Base-by-base conservation (phyloP, 2,113 vertebrate species). In the Gambusia holbrooki region DNA sequence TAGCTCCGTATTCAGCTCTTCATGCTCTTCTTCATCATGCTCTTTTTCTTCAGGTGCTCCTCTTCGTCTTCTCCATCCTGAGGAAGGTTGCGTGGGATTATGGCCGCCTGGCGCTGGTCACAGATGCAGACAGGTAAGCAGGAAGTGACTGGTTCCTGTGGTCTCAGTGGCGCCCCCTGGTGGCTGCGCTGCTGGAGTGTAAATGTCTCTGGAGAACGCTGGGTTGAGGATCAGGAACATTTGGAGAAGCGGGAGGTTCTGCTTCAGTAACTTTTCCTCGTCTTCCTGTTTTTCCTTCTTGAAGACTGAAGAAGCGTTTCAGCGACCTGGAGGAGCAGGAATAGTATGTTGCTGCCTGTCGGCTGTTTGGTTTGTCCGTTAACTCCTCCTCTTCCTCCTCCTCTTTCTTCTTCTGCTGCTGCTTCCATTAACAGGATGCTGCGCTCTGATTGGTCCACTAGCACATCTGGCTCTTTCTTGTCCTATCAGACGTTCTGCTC, bases 61-160 rank as follows among this genome's bases (percentile, higher is more conserved):
- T 99, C 74, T 98, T 99, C 79, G 94, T 97, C 76, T 99, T 99
- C 84, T 99, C 98, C 66, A 96, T 99, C 78, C 87, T 99, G 75
- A 91, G 98, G 83, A 99, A 99, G 81, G 96, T 98, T 61, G 97
- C 97, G 9, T 99, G 98, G 98, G 97, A 99, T 91, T 99, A 99
- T 0, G 98, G 98, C 66, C 96, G 98, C 12, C 94, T 99, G 91
- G 98, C 97, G n/a, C 92, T 99, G 84, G 97, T 99, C 90, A 98
- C 97, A 0, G 97, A 99, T 78, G 97, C 97, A 25, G 98, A 99
- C 95, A 99, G 98, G 98, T 98, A 95, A 93, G 48, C 10, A 29
- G 22, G 29, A n/a, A 5, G 7, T 28, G 7, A 19, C 4, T 69
- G 22, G 54, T 45, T 14, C 2, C 37, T 15, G 27, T 19, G 17